Base-by-base conservation (phyloP, 2,888 invertebrate species). In the Beris morrisii region DNA sequence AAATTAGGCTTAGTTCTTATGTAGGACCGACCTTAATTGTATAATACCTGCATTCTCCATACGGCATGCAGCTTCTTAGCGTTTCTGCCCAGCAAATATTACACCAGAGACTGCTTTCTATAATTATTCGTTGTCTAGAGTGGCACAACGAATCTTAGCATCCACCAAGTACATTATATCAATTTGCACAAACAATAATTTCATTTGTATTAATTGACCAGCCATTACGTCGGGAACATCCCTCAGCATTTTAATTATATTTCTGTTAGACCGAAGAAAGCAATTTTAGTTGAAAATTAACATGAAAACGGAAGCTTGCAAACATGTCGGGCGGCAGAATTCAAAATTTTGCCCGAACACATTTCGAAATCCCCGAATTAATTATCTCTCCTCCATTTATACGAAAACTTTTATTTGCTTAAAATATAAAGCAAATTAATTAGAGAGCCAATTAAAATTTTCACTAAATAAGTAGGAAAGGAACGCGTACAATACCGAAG, bases 361-460 rank as follows among this genome's bases (percentile, higher is more conserved):
- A 54, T 54, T 44, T 28, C 22, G 38, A 30, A 65, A 69, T 70
- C 71, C 71, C 70, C 71, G 71, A 73, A 73, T 73, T 73, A 72
- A 73, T 73, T 73, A 73, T 72, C 72, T 73, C 70, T 71, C 71
- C 71, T 71, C 72, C 73, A 72, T 72, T 73, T 71, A 72, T 72
- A 73, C 72, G 72, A 70, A 73, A 61, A 71, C 71, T 73, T 73
- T 71, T 73, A 73, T 73, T 73, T 73, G 72, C 73, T 71, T 70
- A 71, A 71, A 72, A 72, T 72, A 73, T 73, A 73, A 73, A 73
- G 73, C 73, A 73, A 73, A 73, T 73, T 73, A 73, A 73, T 73
- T 73, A 73, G 73, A 72, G 73, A 73, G 73, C 73, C 73, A 73
- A 73, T 73, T 73, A 73, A 73, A 73, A 73, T 73, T 73, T 73